Base-by-base conservation (phyloP, 35 echinoderm and acorn worm species). In the Apostichopus parvimensis region DNA sequence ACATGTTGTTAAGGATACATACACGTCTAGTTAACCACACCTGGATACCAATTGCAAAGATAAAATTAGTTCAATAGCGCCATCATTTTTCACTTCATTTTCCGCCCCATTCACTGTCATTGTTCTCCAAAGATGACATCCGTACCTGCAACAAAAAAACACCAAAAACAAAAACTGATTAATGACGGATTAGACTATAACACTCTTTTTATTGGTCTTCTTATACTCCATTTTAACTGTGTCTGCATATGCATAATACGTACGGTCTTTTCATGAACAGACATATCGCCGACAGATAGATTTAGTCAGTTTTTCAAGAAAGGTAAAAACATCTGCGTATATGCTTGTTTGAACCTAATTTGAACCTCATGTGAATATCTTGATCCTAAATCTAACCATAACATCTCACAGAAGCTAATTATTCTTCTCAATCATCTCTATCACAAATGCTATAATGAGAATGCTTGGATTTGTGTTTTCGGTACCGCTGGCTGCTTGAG, bases 41-140 rank as follows among this genome's bases (percentile, higher is more conserved):
- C 71, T 75, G 71, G 13, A 20, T 75, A 22, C 20, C 17, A 22
- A 75, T 75, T 75, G 71, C 71, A 75, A 75, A 75, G 21, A 22
- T 20, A 7, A 22, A 75, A 75, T 22, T 18, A 18, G 17, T 20
- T 14, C 14, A 75, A 75, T 18, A 75, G 11, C 71, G 17, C 71
- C 71, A 75, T 75, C 12, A 22, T 20, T 1, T 68, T 75, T 5
- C 9, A 20, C 81, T 59, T 84, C 15, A 84, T 60, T 59, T 84
- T 0, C 54, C 57, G 21, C 81, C 55, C 81, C 81, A 84, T 61
- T 84, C 81, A 59, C 81, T 84, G 52, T 84, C 81, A 59, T 84
- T 84, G 55, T 84, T 84, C 17, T 84, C 81, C 54, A 84, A 25
- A 3, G 81, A 84, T 18, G 81, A 84, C 81, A 84, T 84, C 5